phyloP scores from a whole-genome alignment of 2,113 vertebrate genomes.

The Fukomys damarensis region DNA sequence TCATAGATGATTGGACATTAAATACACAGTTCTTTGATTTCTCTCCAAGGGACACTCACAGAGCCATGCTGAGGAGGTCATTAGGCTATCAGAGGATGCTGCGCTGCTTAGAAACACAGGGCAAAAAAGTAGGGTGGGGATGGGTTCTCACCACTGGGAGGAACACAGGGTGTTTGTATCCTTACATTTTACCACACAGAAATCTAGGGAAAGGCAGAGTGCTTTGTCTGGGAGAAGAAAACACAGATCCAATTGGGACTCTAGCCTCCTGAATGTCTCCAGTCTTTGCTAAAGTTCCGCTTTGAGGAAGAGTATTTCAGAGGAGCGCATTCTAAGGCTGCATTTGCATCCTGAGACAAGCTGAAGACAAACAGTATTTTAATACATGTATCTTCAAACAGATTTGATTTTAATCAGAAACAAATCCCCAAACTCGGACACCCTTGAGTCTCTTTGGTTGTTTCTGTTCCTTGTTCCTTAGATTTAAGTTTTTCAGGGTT shows the following conservation, averaged over 20 bases:
- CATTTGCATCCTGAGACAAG: not conserved
- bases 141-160: not conserved
- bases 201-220: not conserved
- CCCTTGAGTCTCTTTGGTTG: not conserved
- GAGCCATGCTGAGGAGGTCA: no score
- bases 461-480: conserved; percentile 36
- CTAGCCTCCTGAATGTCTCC: not conserved
- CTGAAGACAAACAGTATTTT: conserved; percentile 17
- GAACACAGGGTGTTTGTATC: not conserved
- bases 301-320: not conserved
- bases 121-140: not conserved
- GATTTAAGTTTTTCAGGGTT: conserved; percentile 32
- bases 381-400: conserved; percentile 11
- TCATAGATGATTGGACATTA: not conserved
- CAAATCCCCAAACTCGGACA: conserved; percentile 23
- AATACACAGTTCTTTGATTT: not conserved
- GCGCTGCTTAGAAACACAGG: not conserved
- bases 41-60: not conserved
- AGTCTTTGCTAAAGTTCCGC: not conserved
- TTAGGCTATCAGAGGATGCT: fast-evolving
- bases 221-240: not conserved
- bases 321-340: not conserved
- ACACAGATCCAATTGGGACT: not conserved
- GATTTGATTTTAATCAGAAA: conserved; percentile 64
- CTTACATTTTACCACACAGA: not conserved